A percentile compares a stretch with the other conserved stretches of the same genome.
Conservation (phyloP, 2,797 vertebrate genomes). For the Chelon labrosus region DNA sequence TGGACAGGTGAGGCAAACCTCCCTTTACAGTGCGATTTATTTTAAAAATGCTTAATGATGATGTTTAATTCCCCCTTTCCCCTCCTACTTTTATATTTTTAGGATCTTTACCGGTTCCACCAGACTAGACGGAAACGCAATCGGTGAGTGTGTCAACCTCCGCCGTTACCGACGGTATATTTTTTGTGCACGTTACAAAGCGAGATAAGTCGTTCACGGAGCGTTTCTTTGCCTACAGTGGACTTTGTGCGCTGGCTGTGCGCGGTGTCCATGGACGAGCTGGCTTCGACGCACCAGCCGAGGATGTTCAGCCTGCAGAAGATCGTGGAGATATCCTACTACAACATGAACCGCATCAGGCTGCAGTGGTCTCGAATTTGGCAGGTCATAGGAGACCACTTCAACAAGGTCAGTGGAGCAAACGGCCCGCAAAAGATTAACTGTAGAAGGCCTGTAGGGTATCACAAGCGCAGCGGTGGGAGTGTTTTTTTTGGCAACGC, state of each 20-base stretch:
- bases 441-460: no score
- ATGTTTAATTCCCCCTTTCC: not conserved
- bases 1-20: conserved; percentile 88
- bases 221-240: conserved; percentile 77
- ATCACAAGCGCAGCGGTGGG: no score
- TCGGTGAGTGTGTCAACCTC: conserved; percentile 84
- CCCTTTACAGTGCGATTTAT: no score
- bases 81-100: conserved; percentile 34
- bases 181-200: not conserved
- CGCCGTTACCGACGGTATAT: not conserved
- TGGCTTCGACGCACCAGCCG: conserved; percentile 94
- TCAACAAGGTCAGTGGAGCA: conserved; percentile 90
- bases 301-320: conserved; percentile 98
- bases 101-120: conserved; percentile 98
- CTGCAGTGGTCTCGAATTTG: conserved; percentile 98
- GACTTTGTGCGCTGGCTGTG: conserved; percentile 97
- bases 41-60: no score
- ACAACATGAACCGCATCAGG: conserved; percentile 98
- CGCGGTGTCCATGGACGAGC: conserved; percentile 96
- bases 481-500: no score
- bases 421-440: no score
- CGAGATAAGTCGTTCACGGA: not conserved
- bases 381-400: conserved; percentile 97
- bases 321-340: conserved; percentile 98
- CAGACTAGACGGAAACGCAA: conserved; percentile 94